Conservation (phyloP, 2,888 invertebrate genomes). For the Mesorhabditis sp. region DNA sequence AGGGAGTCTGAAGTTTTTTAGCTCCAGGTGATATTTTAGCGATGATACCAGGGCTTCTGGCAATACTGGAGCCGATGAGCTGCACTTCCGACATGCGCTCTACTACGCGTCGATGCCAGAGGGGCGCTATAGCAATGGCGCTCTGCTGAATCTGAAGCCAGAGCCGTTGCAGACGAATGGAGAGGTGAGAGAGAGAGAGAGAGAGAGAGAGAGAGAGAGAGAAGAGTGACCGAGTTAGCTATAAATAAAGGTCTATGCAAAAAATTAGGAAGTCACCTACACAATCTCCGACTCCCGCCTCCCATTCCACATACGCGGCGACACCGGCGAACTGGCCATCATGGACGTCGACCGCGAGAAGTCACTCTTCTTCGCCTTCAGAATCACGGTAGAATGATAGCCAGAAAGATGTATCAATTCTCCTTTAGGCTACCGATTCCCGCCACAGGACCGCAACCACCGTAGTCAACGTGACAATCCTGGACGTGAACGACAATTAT, state of each 20-base stretch:
- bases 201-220: too few relatives aligned
- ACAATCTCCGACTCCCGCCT: conserved; percentile 22
- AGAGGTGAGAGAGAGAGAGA: background rate
- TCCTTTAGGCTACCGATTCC: background rate
- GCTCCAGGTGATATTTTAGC: background rate
- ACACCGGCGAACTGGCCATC: conserved; percentile 36
- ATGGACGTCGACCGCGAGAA: conserved; percentile 49
- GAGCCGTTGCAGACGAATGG: conserved; percentile 19
- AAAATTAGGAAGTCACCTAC: conserved; percentile 12
- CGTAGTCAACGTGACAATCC: conserved; percentile 40
- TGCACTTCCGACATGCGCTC: conserved; percentile 18
- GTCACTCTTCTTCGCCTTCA: conserved; percentile 29
- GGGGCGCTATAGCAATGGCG: conserved; percentile 42
- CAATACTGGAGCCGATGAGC: background rate
- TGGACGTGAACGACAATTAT: conserved; percentile 54
- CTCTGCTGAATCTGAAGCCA: conserved; percentile 40
- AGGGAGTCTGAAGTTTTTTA: background rate
- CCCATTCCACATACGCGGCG: conserved; percentile 18
- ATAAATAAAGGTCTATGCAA: background rate
- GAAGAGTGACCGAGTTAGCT: background rate
- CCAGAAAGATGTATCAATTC: background rate
- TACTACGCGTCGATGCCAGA: conserved; percentile 38
- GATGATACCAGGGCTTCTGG: background rate
- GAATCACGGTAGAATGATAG: conserved; percentile 24
- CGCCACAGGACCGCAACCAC: conserved; percentile 18